Base-by-base conservation (phyloP, 2,888 invertebrate species). In the Plagodis pulveraria region DNA sequence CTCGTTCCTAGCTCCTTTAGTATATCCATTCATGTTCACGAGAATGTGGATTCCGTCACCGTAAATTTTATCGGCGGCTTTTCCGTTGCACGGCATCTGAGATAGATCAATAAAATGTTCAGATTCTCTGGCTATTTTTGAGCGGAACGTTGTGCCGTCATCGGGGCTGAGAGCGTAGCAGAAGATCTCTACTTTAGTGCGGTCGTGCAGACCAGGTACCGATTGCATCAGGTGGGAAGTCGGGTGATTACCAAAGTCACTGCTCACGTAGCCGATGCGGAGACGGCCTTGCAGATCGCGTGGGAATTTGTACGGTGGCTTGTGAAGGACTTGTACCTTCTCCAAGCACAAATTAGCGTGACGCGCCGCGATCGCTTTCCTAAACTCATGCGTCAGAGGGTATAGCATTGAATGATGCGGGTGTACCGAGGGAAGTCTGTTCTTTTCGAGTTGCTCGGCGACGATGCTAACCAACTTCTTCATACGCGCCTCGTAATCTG, bases 351-450 rank as follows among this genome's bases (percentile, higher is more conserved):
- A 94, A 82, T 98, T 98, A 7, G 99, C 99, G 84, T 99, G 99
- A 57, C 99, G 95, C 5, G 98, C 97, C 9, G 99, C 99, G 71
- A 99, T 99, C 5, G 98, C 98, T 88, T 98, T 98, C 57, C 99
- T 95, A 83, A 97, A 98, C 35, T 98, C 97, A 81, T 99, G 99
- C 0, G 98, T 96, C 66, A 99, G 93, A 0, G 99, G 99, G 91
- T 99, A 99, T 53, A 99, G 94, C 99, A 99, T 99, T 49, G 99
- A 99, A 93, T 99, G 99, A 91, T 99, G 99, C 0, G 99, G 99
- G 93, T 99, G 99, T 2, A 99, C 99, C 0, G 99, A 99, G 0
- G 99, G 99, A 54, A 99, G 93, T 65, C 99, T 95, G 83, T 99
- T 99, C 90, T 99, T 99, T 46, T 98, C 98, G 57, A 99, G 91